A percentile compares a stretch with the other conserved stretches of the same genome.
Evolutionary conservation across 2,113 vertebrate genomes (phyloP).

Genomic region (Cyprinus carpio): DNA sequence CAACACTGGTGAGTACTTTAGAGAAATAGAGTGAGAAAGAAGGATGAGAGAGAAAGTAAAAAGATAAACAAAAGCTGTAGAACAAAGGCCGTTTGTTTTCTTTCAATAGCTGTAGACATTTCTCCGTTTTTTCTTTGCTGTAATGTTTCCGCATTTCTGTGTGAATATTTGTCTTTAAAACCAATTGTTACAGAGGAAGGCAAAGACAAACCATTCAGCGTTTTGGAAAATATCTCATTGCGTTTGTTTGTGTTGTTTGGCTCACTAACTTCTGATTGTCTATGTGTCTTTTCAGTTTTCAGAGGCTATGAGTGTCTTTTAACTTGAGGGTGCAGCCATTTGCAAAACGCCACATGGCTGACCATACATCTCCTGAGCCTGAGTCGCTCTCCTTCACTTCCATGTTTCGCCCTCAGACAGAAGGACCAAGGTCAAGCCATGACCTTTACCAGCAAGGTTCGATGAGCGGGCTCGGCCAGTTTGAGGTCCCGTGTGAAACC

Average conservation of each 20-base stretch:
- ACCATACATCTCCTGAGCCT: slow-evolving; percentile 38
- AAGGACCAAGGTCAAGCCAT: slow-evolving; percentile 50
- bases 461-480: slow-evolving; percentile 25
- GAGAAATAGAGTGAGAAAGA: neutral
- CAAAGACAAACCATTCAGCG: neutral
- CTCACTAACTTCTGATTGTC: neutral
- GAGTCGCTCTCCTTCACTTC: slow-evolving; percentile 45
- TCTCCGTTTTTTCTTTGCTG: slow-evolving; percentile 48
- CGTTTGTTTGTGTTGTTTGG: slow-evolving; percentile 13
- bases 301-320: slow-evolving; percentile 40
- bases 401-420: slow-evolving; percentile 44
- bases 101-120: slow-evolving; percentile 42
- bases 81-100: slow-evolving; percentile 12
- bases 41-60: neutral
- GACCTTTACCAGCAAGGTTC: slow-evolving; percentile 37
- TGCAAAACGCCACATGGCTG: slow-evolving; percentile 50
- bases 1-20: slow-evolving; percentile 30
- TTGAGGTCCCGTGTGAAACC: slow-evolving; percentile 44
- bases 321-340: slow-evolving; percentile 3
- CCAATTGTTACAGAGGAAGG: neutral
- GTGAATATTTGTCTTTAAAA: neutral
- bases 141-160: neutral
- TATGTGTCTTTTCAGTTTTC: slow-evolving; percentile 40
- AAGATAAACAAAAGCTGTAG: neutral
- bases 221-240: neutral